Evolutionary conservation across 2,888 invertebrate genomes (phyloP), one percentile per base, ranked within the genome.

Genomic region (Gonocerus acuteangulatus): DNA sequence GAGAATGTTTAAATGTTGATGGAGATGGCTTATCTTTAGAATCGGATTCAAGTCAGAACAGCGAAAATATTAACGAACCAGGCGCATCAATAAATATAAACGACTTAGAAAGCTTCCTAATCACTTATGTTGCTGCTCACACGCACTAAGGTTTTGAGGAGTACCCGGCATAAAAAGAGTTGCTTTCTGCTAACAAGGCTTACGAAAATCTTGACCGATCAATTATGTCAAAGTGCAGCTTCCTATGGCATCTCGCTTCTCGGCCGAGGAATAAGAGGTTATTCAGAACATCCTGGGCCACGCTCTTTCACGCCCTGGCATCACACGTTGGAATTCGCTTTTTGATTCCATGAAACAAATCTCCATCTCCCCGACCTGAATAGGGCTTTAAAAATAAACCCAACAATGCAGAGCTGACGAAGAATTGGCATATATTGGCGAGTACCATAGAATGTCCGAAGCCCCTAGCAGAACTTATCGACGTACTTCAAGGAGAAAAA

Each of bases 391-490:
- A 62, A 57, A 48, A 42, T 36, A 11, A 48, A 48, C 47, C 15
- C 60, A 60, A 16, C 36, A 23, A 18, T 32, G 34, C 47, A 13
- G 52, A 21, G 19, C 32, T 7, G 54, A 61, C 19, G 54, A 1
- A 18, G 61, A 61, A 13, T 61, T 54, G 27, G 18, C 6, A 9
- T 61, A 45, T 32, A 61, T 61, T 11, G 34, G 32, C 13, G 61
- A 61, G 22, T 61, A 52, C n/a, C 34, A 48, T 61, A 1, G 22
- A 42, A 36, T 61, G 61, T 48, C 36, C 49, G 1, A 39, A 48
- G 22, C 62, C 62, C 1, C 2, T 62, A 15, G 57, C 62, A 3
- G n/a, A 23, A 21, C 57, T 57, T 21, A 36, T 62, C 1, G 57
- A 47, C 48, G 22, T 62, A 7, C 23, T 62, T 2, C n/a, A n/a